Evolutionary conservation across 1,140 invertebrate species (phyloP).

Genomic region (Tenebrio molitor): DNA sequence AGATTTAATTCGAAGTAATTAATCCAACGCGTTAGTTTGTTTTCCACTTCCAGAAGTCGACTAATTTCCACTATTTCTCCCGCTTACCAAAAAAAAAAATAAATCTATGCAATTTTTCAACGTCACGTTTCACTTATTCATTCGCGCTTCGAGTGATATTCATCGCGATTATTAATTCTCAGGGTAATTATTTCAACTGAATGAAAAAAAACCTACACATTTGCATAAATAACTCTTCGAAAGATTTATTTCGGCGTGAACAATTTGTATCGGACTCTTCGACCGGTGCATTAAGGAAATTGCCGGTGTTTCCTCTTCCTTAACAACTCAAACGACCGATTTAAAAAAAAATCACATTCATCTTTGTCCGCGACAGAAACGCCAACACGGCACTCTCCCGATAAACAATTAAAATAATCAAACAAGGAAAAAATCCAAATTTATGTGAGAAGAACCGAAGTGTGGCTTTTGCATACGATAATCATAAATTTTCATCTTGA

Average conservation of each 20-base stretch:
- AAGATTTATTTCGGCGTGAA: background rate
- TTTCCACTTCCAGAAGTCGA: too few relatives aligned
- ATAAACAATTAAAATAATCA: background rate
- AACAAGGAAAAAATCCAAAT: background rate
- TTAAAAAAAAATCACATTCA: background rate
- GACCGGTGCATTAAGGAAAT: constrained; percentile 14
- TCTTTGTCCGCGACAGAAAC: constrained; percentile 1
- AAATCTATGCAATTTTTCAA: too few relatives aligned
- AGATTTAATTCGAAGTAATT: too few relatives aligned
- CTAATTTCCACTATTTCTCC: too few relatives aligned
- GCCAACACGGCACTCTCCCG: background rate
- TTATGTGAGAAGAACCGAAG: constrained; percentile 21
- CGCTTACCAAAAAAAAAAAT: too few relatives aligned
- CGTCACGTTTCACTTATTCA: too few relatives aligned
- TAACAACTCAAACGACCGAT: background rate
- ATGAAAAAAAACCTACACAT: background rate
- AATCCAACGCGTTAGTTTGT: too few relatives aligned
- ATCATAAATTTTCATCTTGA: background rate
- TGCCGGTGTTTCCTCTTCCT: constrained; percentile 21
- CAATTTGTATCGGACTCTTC: background rate
- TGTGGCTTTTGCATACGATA: too few relatives aligned
- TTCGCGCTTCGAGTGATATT: background rate
- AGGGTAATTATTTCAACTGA: background rate
- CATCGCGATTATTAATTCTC: background rate
- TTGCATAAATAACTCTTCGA: background rate